Base-by-base conservation (phyloP, 2,797 vertebrate species). In the Synanceia verrucosa region DNA sequence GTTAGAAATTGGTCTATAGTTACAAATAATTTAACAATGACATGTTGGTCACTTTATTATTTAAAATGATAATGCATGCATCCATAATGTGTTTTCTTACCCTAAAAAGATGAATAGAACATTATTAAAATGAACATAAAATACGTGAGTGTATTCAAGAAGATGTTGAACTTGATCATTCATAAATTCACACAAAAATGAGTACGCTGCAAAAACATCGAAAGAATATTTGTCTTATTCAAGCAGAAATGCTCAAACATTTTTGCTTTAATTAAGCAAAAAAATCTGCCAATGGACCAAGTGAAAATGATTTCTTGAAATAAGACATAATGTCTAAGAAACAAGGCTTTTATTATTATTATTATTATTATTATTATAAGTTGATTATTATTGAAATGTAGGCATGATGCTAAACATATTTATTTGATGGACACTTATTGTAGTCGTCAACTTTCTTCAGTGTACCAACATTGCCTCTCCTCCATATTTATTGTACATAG, bases 401-500 rank as follows among this genome's bases (percentile, higher is more conserved):
- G 52, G n/a, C n/a, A n/a, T n/a, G n/a, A 47, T 23, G 16, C n/a
- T n/a, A n/a, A n/a, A n/a, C n/a, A n/a, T n/a, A n/a, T n/a, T 24
- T 37, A 1, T 21, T 66, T 43, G 10, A 62, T 66, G 2, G 18
- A 50, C 19, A 29, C 14, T 39, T 37, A 18, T 13, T 55, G n/a
- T 26, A 18, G n/a, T n/a, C n/a, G n/a, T 70, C 21, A 59, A 46
- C 19, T 53, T 46, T 26, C 70, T 65, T 63, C 26, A 55, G 9
- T 46, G 24, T 59, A 51, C 47, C 57, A 78, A 39, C 36, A 24
- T 67, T 63, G 58, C 31, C 13, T 50, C 28, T 48, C 24, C n/a
- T 70, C 52, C 57, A 59, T 66, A 71, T 86, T 80, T 65, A 76
- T 55, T 70, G 66, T 56, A 63, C 60, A 59, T 16, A 50, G 39